These are phyloP conservation scores for Clarias pachynema DNA, from an alignment of 2,797 vertebrate genomes.

Conservation along the genomic window DNA sequence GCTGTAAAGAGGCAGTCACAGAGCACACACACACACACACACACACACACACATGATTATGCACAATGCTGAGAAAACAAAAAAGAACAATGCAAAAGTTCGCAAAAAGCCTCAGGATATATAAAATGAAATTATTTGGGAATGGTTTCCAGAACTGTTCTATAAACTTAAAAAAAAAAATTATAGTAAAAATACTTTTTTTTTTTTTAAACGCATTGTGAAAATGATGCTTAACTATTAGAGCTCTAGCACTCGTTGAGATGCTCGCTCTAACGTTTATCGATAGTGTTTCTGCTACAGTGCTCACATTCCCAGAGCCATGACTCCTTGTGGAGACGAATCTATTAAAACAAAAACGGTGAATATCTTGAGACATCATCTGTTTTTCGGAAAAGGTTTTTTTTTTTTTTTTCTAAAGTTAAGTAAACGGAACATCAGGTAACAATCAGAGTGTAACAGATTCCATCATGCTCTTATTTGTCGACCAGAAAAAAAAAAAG, in stretches of 20 bases:
- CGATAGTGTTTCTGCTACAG: background rate
- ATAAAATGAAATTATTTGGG: background rate
- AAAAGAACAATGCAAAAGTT: too few species aligned
- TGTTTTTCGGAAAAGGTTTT: background rate
- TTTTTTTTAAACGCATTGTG: background rate
- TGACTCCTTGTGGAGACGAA: background rate
- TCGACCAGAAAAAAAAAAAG: background rate
- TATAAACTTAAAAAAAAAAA: background rate
- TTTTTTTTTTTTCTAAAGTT: background rate
- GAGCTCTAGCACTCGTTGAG: background rate
- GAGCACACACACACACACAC: background rate
- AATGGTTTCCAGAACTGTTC: background rate
- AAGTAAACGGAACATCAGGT: constrained; percentile 2
- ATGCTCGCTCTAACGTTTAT: background rate
- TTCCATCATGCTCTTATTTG: constrained; percentile 14
- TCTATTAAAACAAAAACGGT: background rate
- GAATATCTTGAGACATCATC: background rate
- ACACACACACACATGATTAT: background rate
- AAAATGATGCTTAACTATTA: background rate
- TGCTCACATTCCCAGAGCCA: background rate
- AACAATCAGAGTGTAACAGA: background rate
- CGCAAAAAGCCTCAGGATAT: background rate
- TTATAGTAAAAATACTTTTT: background rate
- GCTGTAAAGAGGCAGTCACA: background rate
- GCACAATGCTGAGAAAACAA: background rate